Conservation (phyloP, 2,888 invertebrate species). For the Drosophila recens region DNA sequence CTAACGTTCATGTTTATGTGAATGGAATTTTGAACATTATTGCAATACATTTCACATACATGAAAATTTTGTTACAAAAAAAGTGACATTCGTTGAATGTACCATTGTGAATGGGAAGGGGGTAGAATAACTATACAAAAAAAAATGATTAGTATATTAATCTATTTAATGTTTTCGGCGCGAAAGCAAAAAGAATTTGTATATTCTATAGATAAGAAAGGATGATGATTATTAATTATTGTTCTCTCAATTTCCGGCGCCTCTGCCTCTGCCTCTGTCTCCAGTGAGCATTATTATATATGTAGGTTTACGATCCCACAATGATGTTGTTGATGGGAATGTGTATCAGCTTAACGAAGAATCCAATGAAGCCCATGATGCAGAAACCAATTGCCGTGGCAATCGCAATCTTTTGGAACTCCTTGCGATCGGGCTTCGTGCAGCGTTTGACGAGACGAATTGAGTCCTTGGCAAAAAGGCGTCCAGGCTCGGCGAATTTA, state of each 20-base stretch:
- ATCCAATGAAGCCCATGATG: conserved; percentile 99
- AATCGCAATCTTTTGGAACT: conserved; percentile 99
- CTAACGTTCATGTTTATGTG: conserved; percentile 62
- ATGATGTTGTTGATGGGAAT: conserved; percentile 99
- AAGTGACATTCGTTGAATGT: conserved; percentile 72
- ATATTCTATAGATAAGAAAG: conserved; percentile 37
- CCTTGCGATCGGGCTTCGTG: conserved; percentile 99
- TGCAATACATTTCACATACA: conserved; percentile 59
- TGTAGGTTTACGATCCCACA: conserved; percentile 90
- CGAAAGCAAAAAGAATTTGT: conserved; percentile 40
- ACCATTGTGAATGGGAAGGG: conserved; percentile 42
- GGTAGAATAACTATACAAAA: conserved; percentile 38
- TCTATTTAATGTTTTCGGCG: conserved; percentile 40
- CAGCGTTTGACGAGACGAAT: conserved; percentile 99
- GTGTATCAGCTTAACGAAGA: conserved; percentile 99
- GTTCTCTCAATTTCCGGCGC: conserved; percentile 9
- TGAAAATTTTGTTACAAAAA: conserved; percentile 56
- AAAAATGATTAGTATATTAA: conserved; percentile 35
- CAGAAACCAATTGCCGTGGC: conserved; percentile 99
- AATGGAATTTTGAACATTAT: conserved; percentile 69
- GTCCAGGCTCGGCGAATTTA: conserved; percentile 97
- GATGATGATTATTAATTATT: conserved; percentile 58
- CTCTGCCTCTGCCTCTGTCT: conserved; percentile 12
- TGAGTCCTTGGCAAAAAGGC: conserved; percentile 99
- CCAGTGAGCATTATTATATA: conserved; percentile 10